Base-by-base conservation (phyloP, 2,797 vertebrate genomes). In the Acanthis flammea region DNA sequence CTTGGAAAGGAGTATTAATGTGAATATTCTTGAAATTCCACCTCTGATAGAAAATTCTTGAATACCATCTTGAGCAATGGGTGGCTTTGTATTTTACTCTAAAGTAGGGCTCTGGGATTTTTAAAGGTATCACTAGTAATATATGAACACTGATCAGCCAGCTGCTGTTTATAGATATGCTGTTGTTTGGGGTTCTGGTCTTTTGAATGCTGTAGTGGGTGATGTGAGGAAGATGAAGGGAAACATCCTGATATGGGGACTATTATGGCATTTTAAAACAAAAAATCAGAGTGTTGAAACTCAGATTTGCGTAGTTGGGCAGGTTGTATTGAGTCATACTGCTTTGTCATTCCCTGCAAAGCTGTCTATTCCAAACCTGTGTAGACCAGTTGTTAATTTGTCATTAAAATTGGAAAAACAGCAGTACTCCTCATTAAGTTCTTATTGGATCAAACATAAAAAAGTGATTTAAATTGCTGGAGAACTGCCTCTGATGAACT, bases 201-300 rank as follows among this genome's bases (percentile, higher is more conserved):
- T 65, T 9, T 22, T 73, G 39, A 39, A 33, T 44, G 27, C n/a
- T 87, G n/a, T 44, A 58, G 14, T 71, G 73, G 31, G 21, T 61
- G 50, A 10, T 0, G 0, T 65, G 31, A 70, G 8, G 15, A 15
- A 65, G 74, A n/a, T 54, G 44, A 58, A 73, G 7, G 24, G 39
- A 57, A 77, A 22, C 25, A 25, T 84, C 10, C 45, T 60, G 57
- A 39, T 23, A 7, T 7, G 27, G n/a, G 24, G 19, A 33, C 16
- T 75, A 13, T 61, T 50, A 9, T 3, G n/a, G 16, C 16, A 35
- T 72, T 76, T 88, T 41, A 31, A 61, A 88, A 19, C 10, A 82
- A 68, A 60, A 72, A 1, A 33, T 72, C 18, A 53, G 16, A 2
- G 19, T 37, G 24, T 50, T 70, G 48, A 73, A 92, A 14, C 60